Evolutionary conservation across 2,113 vertebrate genomes (phyloP).

Genomic region (Tachycineta bicolor): DNA sequence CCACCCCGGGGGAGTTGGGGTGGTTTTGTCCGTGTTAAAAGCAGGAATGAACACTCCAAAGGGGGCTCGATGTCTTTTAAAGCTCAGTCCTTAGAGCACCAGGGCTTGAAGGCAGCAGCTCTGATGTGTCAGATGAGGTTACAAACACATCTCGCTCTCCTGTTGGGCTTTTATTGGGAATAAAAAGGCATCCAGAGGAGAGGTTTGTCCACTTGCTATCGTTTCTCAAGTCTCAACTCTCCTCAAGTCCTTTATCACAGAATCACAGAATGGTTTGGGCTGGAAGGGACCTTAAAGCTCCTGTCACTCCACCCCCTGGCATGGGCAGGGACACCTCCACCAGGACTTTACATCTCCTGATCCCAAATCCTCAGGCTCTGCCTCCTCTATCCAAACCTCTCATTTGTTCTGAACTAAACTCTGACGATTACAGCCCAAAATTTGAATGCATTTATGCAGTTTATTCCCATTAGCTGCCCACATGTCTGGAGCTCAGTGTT

Average conservation of each 20-base stretch:
- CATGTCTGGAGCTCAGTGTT: neutral
- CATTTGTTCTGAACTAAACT: neutral
- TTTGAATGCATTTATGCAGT: neutral
- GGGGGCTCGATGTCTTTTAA: neutral
- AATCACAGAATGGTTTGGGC: neutral
- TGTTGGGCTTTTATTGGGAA: neutral
- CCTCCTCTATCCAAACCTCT: neutral
- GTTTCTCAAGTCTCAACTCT: neutral
- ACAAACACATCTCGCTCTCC: neutral
- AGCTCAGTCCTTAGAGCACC: neutral
- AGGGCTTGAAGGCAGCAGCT: neutral
- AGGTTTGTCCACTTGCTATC: neutral
- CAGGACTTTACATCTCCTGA: neutral
- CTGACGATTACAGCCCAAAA: neutral
- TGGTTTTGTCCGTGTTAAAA: neutral
- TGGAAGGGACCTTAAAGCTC: neutral
- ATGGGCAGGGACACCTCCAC: neutral
- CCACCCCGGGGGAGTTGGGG: rapidly evolving
- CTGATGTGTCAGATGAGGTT: neutral
- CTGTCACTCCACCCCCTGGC: neutral
- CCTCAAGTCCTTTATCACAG: neutral
- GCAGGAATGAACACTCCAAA: neutral
- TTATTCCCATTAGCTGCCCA: neutral
- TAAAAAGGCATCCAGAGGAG: neutral
- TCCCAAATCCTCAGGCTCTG: neutral